Percentiles rank a stretch among this genome's conserved stretches.
Evolutionary conservation across 2,113 vertebrate species (phyloP).

Genomic region (Loxodonta africana): DNA sequence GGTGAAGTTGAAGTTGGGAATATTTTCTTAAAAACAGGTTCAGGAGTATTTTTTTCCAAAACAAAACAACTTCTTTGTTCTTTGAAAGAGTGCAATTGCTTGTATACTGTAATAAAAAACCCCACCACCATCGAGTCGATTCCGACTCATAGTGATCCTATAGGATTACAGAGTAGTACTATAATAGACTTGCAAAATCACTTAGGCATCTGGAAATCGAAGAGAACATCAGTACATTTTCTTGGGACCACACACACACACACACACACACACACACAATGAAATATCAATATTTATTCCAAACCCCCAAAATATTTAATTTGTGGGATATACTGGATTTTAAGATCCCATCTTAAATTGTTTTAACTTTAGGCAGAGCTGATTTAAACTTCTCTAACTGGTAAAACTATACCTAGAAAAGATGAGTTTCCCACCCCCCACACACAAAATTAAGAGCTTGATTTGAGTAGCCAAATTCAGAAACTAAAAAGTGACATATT

Average conservation of each 20-base stretch:
- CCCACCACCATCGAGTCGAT: no score
- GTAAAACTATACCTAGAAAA: neutral
- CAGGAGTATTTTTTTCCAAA: neutral
- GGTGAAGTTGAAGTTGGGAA: conserved; percentile 12
- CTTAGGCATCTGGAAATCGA: neutral
- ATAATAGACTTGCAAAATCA: neutral
- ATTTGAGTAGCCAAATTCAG: neutral
- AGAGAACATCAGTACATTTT: neutral
- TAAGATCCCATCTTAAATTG: neutral
- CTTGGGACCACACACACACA: neutral
- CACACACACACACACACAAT: neutral
- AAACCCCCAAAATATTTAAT: neutral
- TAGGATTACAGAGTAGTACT: no score
- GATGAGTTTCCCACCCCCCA: neutral
- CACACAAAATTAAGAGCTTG: neutral
- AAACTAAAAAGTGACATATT: neutral
- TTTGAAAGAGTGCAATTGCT: neutral
- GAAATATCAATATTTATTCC: neutral
- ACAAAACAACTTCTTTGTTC: neutral
- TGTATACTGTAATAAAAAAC: neutral
- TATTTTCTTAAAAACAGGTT: conserved; percentile 11
- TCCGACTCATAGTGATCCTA: no score
- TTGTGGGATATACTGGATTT: neutral
- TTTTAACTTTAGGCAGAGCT: neutral
- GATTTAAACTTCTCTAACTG: neutral